Base-by-base conservation (phyloP, 2,888 invertebrate species). In the Agriopis marginaria region DNA sequence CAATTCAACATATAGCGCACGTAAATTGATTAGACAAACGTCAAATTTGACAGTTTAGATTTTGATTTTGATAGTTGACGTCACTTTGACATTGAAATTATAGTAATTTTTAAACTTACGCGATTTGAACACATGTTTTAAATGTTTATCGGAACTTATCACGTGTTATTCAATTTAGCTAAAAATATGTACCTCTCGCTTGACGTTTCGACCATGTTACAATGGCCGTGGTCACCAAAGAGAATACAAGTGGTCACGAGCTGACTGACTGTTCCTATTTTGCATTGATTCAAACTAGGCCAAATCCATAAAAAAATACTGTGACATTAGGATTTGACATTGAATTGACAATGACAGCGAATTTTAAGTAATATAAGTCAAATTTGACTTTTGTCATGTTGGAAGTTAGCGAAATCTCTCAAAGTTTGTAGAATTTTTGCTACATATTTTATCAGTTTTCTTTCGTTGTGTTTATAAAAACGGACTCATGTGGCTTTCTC, bases 311-410 rank as follows among this genome's bases (percentile, higher is more conserved):
- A 45, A 45, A 45, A 45, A 45, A 42, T 7, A 42, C 3, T 1
- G 0, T 7, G 42, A 45, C 11, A 11, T 45, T 11, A 5, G 12
- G 12, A 14, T 39, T 54, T 79, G 76, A 74, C 61, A 63, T 68
- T 66, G 55, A 39, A 60, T 68, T 68, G 55, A 45, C 39, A 42
- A 1, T 40, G 51, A 47, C 32, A 42, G 32, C 0, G 0, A 42
- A 17, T 32, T 11, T 1, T 53, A 39, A n/a, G n/a, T n/a, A n/a
- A n/a, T n/a, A n/a, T n/a, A n/a, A 56, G 66, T 70, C 66, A 66
- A 62, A 69, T 60, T 69, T 75, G 92, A 93, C 93, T 94, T 94
- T 94, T 94, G 94, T 94, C 93, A 94, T 94, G 94, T 94, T 94
- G 94, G 94, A 71, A 73, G 68, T 61, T 89, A 76, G 78, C 66